A percentile compares a stretch with the other conserved stretches of the same genome.
Conservation (phyloP, 2,888 invertebrate species). For the Hemithea aestivaria region DNA sequence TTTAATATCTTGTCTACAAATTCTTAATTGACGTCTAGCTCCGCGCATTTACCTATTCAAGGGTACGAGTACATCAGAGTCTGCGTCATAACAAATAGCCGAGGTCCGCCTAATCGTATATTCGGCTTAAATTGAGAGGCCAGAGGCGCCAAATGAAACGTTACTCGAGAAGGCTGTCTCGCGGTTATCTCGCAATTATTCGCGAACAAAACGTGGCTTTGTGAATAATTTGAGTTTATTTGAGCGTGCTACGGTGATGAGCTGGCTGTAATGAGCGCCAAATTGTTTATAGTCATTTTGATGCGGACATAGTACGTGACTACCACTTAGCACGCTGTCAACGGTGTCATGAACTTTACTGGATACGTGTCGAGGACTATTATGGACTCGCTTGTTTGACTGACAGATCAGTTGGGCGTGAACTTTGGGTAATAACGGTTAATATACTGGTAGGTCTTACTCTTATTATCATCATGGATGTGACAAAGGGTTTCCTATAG, state of each 20-base stretch:
- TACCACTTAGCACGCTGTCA: conserved; percentile 32
- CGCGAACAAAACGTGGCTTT: conserved; percentile 66
- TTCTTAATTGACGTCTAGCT: too few relatives aligned
- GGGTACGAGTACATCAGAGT: background rate
- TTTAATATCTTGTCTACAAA: conserved; percentile 3
- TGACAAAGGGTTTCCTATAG: too few relatives aligned
- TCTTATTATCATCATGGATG: too few relatives aligned
- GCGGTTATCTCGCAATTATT: conserved; percentile 74
- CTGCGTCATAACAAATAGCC: background rate
- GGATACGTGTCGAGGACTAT: conserved; percentile 9
- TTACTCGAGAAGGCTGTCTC: conserved; percentile 58
- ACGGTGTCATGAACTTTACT: conserved; percentile 31
- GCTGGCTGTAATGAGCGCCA: conserved; percentile 66
- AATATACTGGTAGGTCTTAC: too few relatives aligned
- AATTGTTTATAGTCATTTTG: conserved; percentile 76
- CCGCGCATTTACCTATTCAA: too few relatives aligned
- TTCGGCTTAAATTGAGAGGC: conserved; percentile 53
- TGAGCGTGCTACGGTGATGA: conserved; percentile 47
- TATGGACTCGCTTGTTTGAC: background rate
- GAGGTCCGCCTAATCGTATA: conserved; percentile 43
- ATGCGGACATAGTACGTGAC: conserved; percentile 67
- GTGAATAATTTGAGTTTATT: conserved; percentile 61
- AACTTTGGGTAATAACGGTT: too few relatives aligned
- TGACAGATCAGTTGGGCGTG: background rate
- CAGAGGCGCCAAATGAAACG: conserved; percentile 67